Base-by-base conservation (phyloP, 2,797 vertebrate genomes). In the Chanos chanos region DNA sequence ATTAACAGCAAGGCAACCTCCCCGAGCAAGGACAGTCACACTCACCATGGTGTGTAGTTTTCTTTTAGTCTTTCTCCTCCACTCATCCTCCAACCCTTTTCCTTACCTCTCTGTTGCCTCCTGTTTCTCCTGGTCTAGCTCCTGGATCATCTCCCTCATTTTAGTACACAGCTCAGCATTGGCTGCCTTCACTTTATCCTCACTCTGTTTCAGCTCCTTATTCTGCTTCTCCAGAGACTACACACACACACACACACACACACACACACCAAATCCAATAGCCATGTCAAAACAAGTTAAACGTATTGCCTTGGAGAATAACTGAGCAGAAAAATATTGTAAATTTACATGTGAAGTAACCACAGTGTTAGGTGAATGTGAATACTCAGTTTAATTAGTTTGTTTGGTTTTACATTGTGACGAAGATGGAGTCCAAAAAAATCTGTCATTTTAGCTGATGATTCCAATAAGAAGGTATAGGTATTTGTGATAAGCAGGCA, bases 131-230 rank as follows among this genome's bases (percentile, higher is more conserved):
- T 80, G 90, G 85, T 99, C 95, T 74, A 95, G 89, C 70, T 99
- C 95, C 68, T 94, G 86, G 68, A 98, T 91, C 92, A 99, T 95
- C 59, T 94, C 89, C 75, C 94, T 94, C 94, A 98, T 99, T 79
- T 99, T 94, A 75, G 77, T 89, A 76, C 95, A 98, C 49, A 99
- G 92, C 64, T 96, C 93, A 57, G 84, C 86, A 76, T 99, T 98
- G 68, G 89, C 82, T 6, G 55, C 80, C 74, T 83, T 94, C 51
- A 99, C 61, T 34, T 93, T 94, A 77, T 94, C 92, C 69, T 97
- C 86, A 8, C 70, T 92, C 86, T 87, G 83, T 73, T 86, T 92
- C 72, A 96, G 78, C 60, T 94, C 90, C 69, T 85, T 77, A 56
- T 91, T 87, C 76, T 70, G 84, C 4, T 58, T 79, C 66, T 88